A percentile compares a stretch with the other conserved stretches of the same genome.
These are phyloP conservation scores for Reinhardtius hippoglossoides DNA, from an alignment of 2,113 vertebrate species.

Conservation along the genomic window DNA sequence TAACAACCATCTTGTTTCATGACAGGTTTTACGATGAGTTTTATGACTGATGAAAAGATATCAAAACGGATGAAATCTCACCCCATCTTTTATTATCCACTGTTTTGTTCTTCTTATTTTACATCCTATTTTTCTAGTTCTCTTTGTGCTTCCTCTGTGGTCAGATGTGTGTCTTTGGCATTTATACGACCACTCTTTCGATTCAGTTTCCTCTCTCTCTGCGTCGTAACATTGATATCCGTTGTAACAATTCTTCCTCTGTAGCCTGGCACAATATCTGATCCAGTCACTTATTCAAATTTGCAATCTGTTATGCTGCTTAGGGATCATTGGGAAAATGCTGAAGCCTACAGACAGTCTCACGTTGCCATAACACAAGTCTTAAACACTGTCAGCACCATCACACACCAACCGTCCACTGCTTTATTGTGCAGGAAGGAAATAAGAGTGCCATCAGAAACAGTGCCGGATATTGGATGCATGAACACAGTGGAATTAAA, in stretches of 20 bases:
- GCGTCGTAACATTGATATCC: constrained; percentile 17
- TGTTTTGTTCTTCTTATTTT: constrained; percentile 19
- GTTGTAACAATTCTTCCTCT: constrained; percentile 11
- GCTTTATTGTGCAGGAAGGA: constrained; percentile 1
- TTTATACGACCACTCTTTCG: constrained; percentile 16
- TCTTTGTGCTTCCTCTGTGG: constrained; percentile 15
- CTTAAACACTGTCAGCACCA: constrained; percentile 5
- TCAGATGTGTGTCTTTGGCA: constrained; percentile 22
- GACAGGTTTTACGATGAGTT: not conserved
- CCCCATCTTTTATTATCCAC: not conserved
- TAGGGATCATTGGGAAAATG: not conserved
- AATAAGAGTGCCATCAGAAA: constrained; percentile 33
- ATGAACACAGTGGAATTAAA: constrained; percentile 26
- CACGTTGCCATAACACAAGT: not conserved
- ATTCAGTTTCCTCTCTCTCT: constrained; percentile 11
- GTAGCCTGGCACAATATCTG: constrained; percentile 27
- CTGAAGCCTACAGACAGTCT: not conserved
- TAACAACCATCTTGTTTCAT: not conserved
- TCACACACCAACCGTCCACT: constrained; percentile 2
- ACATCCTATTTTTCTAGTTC: constrained; percentile 11
- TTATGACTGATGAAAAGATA: not conserved
- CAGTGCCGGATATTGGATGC: constrained; percentile 31
- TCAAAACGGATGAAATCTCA: constrained; percentile 20
- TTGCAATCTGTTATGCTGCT: constrained; percentile 2
- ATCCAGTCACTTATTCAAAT: constrained; percentile 8